A percentile compares a stretch with the other conserved stretches of the same genome.
Evolutionary conservation across 2,113 vertebrate species (phyloP).

Genomic region (Rhabdomys dilectus): DNA sequence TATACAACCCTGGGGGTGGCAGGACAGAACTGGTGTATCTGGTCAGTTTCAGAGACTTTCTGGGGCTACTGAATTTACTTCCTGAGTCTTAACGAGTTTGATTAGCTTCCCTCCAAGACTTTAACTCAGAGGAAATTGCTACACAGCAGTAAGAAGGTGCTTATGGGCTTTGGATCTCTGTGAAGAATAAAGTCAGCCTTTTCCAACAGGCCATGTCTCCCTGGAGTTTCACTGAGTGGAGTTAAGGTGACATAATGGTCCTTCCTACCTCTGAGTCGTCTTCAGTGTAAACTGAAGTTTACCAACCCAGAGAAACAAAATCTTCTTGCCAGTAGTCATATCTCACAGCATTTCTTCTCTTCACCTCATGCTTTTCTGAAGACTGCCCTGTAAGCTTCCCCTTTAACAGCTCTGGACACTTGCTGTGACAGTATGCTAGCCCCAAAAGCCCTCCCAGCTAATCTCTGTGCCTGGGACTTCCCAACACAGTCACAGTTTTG

Average conservation of each 20-base stretch:
- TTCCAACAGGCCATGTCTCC: neutral
- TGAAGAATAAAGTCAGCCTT: neutral
- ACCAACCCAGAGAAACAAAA: neutral
- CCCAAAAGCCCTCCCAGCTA: neutral
- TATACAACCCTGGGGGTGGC: neutral
- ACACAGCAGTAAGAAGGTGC: neutral
- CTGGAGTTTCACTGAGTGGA: fast-evolving
- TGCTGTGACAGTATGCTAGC: neutral
- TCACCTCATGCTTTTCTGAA: neutral
- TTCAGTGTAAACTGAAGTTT: neutral
- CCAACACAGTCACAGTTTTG: neutral
- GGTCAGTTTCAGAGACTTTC: neutral
- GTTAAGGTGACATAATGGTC: neutral
- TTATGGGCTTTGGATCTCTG: no score
- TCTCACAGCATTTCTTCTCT: neutral
- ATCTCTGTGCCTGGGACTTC: neutral
- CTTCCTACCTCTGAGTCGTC: neutral
- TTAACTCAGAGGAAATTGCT: neutral
- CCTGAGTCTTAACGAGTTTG: neutral
- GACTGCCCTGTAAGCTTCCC: neutral
- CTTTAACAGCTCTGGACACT: neutral
- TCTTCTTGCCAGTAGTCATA: neutral
- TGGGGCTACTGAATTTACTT: neutral
- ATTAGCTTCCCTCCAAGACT: neutral
- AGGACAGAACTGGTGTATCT: neutral